Evolutionary conservation across 1,140 invertebrate genomes (phyloP).

Genomic region (Psix sp.): DNA sequence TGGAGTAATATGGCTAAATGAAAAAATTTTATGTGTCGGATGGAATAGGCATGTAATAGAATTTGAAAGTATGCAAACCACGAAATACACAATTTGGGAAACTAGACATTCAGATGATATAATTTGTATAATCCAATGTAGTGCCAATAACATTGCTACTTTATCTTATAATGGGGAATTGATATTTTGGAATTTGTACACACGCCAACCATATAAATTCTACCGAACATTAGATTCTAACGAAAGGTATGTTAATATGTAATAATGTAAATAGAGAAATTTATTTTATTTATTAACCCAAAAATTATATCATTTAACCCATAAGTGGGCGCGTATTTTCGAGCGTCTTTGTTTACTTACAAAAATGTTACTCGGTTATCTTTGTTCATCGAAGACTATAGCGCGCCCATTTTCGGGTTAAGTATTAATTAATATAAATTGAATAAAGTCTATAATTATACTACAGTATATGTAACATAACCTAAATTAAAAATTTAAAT

Average conservation of each 20-base stretch:
- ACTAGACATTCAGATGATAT: conserved; percentile 85
- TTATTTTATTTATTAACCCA: too few species aligned
- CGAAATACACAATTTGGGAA: conserved; percentile 79
- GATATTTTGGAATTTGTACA: conserved; percentile 86
- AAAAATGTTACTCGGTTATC: too few species aligned
- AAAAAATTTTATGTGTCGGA: conserved; percentile 82
- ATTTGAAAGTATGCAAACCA: conserved; percentile 80
- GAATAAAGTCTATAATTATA: too few species aligned
- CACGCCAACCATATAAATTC: conserved; percentile 80
- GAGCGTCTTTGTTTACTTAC: too few species aligned
- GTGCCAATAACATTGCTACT: conserved; percentile 83
- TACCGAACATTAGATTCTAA: conserved; percentile 63
- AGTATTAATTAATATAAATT: too few species aligned
- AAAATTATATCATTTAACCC: too few species aligned
- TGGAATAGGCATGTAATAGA: conserved; percentile 84
- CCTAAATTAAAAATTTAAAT: too few species aligned
- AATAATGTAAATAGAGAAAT: too few species aligned
- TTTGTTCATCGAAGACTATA: too few species aligned
- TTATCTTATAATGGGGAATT: conserved; percentile 85
- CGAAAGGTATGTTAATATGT: conserved; percentile 47
- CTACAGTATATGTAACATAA: too few species aligned
- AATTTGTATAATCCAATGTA: conserved; percentile 79
- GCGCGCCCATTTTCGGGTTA: too few species aligned
- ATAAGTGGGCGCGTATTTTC: too few species aligned
- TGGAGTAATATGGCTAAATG: conserved; percentile 67